A percentile compares a stretch with the other conserved stretches of the same genome.
Evolutionary conservation across 1,140 invertebrate genomes (phyloP).

Genomic region (Halesus radiatus): DNA sequence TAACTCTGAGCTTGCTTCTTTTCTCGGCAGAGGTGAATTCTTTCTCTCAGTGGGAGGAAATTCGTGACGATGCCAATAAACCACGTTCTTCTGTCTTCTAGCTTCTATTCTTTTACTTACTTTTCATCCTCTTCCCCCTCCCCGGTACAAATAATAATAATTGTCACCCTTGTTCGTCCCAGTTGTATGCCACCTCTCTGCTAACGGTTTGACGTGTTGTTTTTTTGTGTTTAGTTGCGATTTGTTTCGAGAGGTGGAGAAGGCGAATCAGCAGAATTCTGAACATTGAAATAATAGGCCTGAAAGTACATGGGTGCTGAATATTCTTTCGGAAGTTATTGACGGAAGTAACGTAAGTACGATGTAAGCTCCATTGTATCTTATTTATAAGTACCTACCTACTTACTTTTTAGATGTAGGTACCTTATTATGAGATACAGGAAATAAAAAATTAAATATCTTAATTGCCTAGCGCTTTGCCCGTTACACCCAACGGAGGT

Average conservation of each 20-base stretch:
- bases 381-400: too few species aligned
- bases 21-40: conserved; percentile 29
- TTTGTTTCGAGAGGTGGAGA: not conserved
- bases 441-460: too few species aligned
- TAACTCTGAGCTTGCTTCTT: too few species aligned
- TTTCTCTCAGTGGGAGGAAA: not conserved
- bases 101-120: conserved; percentile 1
- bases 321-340: too few species aligned
- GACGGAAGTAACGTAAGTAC: too few species aligned
- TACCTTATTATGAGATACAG: too few species aligned
- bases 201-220: not conserved
- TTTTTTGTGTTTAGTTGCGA: conserved; percentile 24
- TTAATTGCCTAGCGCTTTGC: too few species aligned
- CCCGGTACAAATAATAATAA: conserved; percentile 33
- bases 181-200: conserved; percentile 28
- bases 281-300: not conserved
- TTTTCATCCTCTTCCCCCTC: not conserved
- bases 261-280: conserved; percentile 11
- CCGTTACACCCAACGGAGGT: too few species aligned
- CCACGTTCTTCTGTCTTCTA: conserved; percentile 47
- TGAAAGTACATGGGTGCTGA: too few species aligned
- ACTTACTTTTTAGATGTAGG: too few species aligned
- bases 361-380: too few species aligned
- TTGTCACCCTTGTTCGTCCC: conserved; percentile 29
- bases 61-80: conserved; percentile 55